Base-by-base conservation (phyloP, 2,888 invertebrate species). In the Tubiluchus corallicola region DNA sequence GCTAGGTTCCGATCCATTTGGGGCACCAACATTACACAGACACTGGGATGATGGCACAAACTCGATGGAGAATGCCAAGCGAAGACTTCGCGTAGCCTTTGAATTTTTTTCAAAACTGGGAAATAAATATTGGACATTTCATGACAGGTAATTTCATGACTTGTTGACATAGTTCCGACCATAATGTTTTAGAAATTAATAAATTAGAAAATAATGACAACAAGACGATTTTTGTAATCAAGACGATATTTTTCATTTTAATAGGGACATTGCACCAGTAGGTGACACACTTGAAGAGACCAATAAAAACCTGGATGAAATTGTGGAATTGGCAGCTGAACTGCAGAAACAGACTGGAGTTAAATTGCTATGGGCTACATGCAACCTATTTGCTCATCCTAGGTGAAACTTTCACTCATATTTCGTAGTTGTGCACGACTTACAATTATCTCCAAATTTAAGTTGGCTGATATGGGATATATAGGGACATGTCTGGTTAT, bases 81-180 rank as follows among this genome's bases (percentile, higher is more conserved):
- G 72, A 2, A 65, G 71, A 42, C 57, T 76, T 38, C 66, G 71
- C 48, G 75, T 74, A 0, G 68, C 71, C 2, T 76, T 74, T 60
- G 76, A 76, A 49, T 68, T 76, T 47, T 74, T 74, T 58, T 53
- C 60, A 2, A 75, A 74, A 54, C 67, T 76, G 1, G 74, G 74
- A 51, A 47, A 45, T 50, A 72, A 71, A 50, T 72, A 72, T 59
- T 76, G 74, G 74, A 73, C 74, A 0, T 75, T 74, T 17, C 73
- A 73, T 50, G 75, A 76, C 55, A 63, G 62, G 64, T 64, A 48
- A 40, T 43, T 17, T 18, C n/a, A 17, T n/a, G n/a, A n/a, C n/a
- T 19, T 19, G 18, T 18, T 15, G 15, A n/a, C 5, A 5, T 18
- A 17, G 17, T 41, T n/a, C n/a, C n/a, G n/a, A n/a, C n/a, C n/a